Percentiles rank a stretch among this genome's conserved stretches.
phyloP scores from a whole-genome alignment of 30 jellyfish, hydroid and myxozoan genomes.

The Aurelia aurita region DNA sequence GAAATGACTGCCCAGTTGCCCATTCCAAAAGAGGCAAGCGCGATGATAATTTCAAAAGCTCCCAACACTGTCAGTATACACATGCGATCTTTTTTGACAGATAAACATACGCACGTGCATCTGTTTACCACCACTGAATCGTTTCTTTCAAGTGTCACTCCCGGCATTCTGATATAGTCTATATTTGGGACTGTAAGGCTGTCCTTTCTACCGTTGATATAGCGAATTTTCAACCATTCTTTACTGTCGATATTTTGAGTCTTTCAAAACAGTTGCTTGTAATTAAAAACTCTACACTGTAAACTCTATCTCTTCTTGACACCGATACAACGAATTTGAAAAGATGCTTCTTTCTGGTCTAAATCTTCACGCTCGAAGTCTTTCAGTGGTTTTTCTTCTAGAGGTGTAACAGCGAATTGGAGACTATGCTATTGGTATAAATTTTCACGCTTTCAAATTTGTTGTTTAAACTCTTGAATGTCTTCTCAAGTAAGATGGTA shows the following conservation, averaged over 20 bases:
- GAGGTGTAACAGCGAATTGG: too few relatives aligned
- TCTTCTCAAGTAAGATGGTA: background rate
- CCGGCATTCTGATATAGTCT: background rate
- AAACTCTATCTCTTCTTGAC: too few relatives aligned
- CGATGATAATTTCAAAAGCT: conserved; percentile 46
- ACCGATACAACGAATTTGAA: too few relatives aligned
- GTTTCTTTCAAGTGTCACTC: conserved; percentile 9
- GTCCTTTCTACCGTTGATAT: background rate
- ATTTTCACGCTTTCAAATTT: too few relatives aligned
- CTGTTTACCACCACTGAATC: conserved; percentile 9
- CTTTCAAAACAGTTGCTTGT: too few relatives aligned
- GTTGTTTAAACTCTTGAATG: too few relatives aligned
- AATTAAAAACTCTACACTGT: too few relatives aligned
- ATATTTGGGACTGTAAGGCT: background rate
- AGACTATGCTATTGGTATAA: too few relatives aligned
- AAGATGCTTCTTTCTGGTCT: too few relatives aligned
- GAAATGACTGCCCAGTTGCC: conserved; percentile 75
- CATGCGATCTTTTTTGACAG: conserved; percentile 60
- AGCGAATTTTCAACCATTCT: background rate
- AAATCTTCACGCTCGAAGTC: too few relatives aligned
- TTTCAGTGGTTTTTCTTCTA: too few relatives aligned
- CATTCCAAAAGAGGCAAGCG: conserved; percentile 54
- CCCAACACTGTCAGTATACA: conserved; percentile 55
- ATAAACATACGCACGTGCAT: conserved; percentile 43
- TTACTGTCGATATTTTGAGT: too few relatives aligned